A percentile compares a stretch with the other conserved stretches of the same genome.
These are phyloP conservation scores for Apocheima hispidaria DNA, from an alignment of 2,888 invertebrate species.

Conservation along the genomic window DNA sequence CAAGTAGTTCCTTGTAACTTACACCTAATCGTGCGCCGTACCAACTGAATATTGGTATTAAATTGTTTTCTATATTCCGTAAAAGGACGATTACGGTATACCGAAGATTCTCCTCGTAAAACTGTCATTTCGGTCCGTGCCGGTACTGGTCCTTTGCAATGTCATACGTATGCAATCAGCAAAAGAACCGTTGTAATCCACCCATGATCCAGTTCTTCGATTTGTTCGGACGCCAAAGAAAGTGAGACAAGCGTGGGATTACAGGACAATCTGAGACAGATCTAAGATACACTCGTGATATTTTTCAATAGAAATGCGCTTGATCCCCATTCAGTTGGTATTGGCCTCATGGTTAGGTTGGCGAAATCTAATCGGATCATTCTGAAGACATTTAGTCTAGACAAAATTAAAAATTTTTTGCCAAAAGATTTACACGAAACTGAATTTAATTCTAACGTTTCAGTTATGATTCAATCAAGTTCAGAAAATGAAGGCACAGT, in stretches of 20 bases:
- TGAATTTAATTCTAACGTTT: conserved; percentile 26
- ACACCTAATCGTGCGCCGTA: conserved; percentile 37
- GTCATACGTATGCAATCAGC: conserved; percentile 50
- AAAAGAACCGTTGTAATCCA: conserved; percentile 66
- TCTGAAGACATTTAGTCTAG: conserved; percentile 47
- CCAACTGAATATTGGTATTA: conserved; percentile 36
- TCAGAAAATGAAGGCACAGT: conserved; percentile 25
- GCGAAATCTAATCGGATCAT: conserved; percentile 47
- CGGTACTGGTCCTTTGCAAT: conserved; percentile 49
- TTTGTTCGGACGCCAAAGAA: conserved; percentile 65
- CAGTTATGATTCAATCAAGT: conserved; percentile 36
- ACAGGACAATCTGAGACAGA: conserved; percentile 63
- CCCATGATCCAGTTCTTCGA: conserved; percentile 64
- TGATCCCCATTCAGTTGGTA: conserved; percentile 45
- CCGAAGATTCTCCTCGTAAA: conserved; percentile 43
- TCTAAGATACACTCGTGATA: conserved; percentile 48
- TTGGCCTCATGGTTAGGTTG: conserved; percentile 39
- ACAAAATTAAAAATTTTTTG: conserved; percentile 42
- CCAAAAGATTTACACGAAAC: conserved; percentile 10
- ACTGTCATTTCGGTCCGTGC: conserved; percentile 39
- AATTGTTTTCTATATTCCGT: conserved; percentile 38
- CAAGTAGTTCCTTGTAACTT: conserved; percentile 55
- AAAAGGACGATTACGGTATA: conserved; percentile 50
- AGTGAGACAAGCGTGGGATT: conserved; percentile 73
- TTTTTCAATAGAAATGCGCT: conserved; percentile 49